Percentiles rank a stretch among this genome's conserved stretches.
These are phyloP conservation scores for Drosophila jambulina DNA, from an alignment of 1,140 invertebrate genomes.

Conservation along the genomic window DNA sequence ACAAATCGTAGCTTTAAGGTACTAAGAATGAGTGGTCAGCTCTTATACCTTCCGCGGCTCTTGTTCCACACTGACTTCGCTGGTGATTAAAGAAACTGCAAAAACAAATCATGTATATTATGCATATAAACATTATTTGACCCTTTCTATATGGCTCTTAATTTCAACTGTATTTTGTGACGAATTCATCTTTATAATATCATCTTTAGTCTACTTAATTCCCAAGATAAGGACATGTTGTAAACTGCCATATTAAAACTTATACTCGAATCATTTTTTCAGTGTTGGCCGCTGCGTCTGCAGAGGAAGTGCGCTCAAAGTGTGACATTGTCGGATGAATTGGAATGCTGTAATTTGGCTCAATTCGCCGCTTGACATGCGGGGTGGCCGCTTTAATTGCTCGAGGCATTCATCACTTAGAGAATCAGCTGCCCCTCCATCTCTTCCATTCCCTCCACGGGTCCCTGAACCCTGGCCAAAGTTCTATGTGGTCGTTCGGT, in stretches of 20 bases:
- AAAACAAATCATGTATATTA: no score
- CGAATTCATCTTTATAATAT: no score
- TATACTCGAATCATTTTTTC: no score
- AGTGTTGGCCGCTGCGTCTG: slow-evolving; percentile 21
- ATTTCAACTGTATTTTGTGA: no score
- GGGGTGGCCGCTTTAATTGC: slow-evolving; percentile 78
- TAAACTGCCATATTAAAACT: not conserved
- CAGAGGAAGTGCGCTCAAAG: slow-evolving; percentile 77
- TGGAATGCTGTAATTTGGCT: slow-evolving; percentile 83
- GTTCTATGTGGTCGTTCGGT: slow-evolving; percentile 12
- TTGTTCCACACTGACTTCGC: no score
- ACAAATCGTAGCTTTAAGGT: no score
- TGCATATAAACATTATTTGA: no score
- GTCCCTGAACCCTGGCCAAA: slow-evolving; percentile 36
- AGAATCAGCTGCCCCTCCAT: slow-evolving; percentile 20
- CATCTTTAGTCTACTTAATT: not conserved
- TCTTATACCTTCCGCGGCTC: no score
- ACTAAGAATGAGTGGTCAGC: not conserved
- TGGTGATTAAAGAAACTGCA: no score
- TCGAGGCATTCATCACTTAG: slow-evolving; percentile 53
- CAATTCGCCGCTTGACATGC: slow-evolving; percentile 79
- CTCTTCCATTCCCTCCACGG: not conserved
- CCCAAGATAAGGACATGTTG: not conserved
- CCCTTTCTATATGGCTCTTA: no score
- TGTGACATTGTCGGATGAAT: slow-evolving; percentile 78